These are phyloP conservation scores for Lissonota sp. DNA, from an alignment of 2,888 invertebrate genomes.

Conservation along the genomic window DNA sequence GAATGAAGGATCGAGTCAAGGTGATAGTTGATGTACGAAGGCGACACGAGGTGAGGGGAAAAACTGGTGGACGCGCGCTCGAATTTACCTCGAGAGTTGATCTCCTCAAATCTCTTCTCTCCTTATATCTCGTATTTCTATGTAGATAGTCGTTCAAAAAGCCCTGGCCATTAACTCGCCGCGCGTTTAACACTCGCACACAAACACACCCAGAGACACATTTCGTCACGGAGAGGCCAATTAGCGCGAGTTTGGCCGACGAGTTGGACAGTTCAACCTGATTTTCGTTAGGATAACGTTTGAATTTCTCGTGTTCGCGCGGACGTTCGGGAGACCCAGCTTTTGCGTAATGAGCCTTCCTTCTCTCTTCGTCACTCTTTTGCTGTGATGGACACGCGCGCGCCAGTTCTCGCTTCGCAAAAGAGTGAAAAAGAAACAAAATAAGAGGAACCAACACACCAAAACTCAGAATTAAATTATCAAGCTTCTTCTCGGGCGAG, in stretches of 20 bases:
- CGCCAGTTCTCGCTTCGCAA: slow-evolving; percentile 17
- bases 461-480: slow-evolving; percentile 61
- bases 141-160: slow-evolving; percentile 7
- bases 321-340: slow-evolving; percentile 15
- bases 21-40: slow-evolving; percentile 25
- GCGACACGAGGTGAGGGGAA: neutral
- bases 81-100: slow-evolving; percentile 39
- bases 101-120: slow-evolving; percentile 37
- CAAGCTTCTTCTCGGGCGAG: slow-evolving; percentile 44
- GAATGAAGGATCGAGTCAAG: slow-evolving; percentile 57
- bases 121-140: neutral
- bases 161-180: slow-evolving; percentile 50
- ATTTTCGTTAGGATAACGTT: slow-evolving; percentile 63
- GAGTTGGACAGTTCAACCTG: slow-evolving; percentile 62
- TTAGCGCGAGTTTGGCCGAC: slow-evolving; percentile 62
- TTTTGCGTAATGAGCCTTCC: slow-evolving; percentile 63
- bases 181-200: slow-evolving; percentile 34
- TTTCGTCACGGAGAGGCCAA: slow-evolving; percentile 64
- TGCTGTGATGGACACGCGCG: slow-evolving; percentile 24
- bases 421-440: neutral
- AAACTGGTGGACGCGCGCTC: slow-evolving; percentile 23
- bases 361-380: slow-evolving; percentile 6
- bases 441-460: slow-evolving; percentile 3
- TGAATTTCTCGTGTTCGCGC: slow-evolving; percentile 42
- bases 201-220: neutral